Percentiles rank a stretch among this genome's conserved stretches.
Conservation (phyloP, 2,797 vertebrate species). For the Pseudochaenichthys georgianus region DNA sequence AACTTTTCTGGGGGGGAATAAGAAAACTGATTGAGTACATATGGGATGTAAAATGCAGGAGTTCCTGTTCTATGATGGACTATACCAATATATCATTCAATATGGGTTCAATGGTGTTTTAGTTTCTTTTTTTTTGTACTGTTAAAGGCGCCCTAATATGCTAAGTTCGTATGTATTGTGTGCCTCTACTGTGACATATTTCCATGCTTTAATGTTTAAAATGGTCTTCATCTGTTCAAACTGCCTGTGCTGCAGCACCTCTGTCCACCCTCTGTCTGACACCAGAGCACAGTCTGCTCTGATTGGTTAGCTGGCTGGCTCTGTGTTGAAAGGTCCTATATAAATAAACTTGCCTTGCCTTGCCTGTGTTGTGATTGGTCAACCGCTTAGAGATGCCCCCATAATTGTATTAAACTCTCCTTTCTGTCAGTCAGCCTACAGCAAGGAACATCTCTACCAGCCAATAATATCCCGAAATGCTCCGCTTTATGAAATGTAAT, state of each 20-base stretch:
- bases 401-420: background rate
- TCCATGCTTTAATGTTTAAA: too few species aligned
- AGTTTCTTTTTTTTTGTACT: constrained; percentile 8
- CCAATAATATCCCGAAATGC: constrained; percentile 24
- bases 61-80: background rate
- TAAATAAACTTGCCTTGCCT: too few species aligned
- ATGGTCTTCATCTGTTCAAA: too few species aligned
- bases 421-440: constrained; percentile 22
- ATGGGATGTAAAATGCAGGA: background rate
- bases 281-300: too few species aligned
- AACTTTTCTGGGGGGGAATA: background rate
- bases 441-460: constrained; percentile 3
- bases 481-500: constrained; percentile 14
- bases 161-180: too few species aligned
- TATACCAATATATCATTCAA: background rate
- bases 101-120: constrained; percentile 14
- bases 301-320: too few species aligned
- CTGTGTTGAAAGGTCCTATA: too few species aligned
- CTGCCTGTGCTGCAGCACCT: too few species aligned
- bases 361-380: too few species aligned
- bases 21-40: background rate
- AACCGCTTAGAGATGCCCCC: too few species aligned
- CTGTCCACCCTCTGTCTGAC: too few species aligned
- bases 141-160: constrained; percentile 10
- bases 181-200: too few species aligned